phyloP scores from a whole-genome alignment of 2,113 vertebrate genomes.

The Odontesthes bonariensis region DNA sequence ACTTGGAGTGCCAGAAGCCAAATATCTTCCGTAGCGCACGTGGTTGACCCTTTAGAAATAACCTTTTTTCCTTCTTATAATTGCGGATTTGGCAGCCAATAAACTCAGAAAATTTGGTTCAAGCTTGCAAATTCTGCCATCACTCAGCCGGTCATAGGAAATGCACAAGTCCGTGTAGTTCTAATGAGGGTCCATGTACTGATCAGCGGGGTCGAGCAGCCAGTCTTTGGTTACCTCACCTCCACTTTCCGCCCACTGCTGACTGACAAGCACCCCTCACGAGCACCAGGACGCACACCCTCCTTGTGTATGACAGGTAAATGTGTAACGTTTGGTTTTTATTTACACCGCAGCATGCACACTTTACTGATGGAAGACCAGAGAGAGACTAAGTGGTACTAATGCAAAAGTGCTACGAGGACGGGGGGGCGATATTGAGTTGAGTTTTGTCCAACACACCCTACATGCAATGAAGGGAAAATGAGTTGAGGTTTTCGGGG shows the following conservation, averaged over 20 bases:
- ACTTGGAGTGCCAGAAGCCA: slow-evolving; percentile 2
- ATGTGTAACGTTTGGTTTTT: slow-evolving; percentile 82
- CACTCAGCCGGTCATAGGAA: slow-evolving; percentile 83
- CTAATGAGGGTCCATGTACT: slow-evolving; percentile 75
- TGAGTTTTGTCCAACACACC: slow-evolving; percentile 37
- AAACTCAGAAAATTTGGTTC: slow-evolving; percentile 37
- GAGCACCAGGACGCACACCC: slow-evolving; percentile 79
- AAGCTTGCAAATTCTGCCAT: slow-evolving; percentile 83
- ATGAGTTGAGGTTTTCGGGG: slow-evolving; percentile 60
- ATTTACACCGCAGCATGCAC: slow-evolving; percentile 77
- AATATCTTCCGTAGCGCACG: neutral
- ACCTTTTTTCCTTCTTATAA: neutral
- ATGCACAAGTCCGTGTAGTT: slow-evolving; percentile 78
- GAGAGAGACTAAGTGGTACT: slow-evolving; percentile 56
- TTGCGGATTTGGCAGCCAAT: neutral
- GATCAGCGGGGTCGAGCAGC: slow-evolving; percentile 80
- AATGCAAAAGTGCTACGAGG: slow-evolving; percentile 27
- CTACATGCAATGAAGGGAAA: slow-evolving; percentile 54
- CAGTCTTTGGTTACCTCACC: slow-evolving; percentile 72
- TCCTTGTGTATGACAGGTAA: slow-evolving; percentile 87
- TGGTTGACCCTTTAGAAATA: neutral
- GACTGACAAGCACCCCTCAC: slow-evolving; percentile 80
- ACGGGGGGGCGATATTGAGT: slow-evolving; percentile 67
- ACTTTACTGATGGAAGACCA: slow-evolving; percentile 80
- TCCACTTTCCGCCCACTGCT: slow-evolving; percentile 78